phyloP scores from a whole-genome alignment of 2,888 invertebrate genomes.

The Vannuccia rotundouncinata region DNA sequence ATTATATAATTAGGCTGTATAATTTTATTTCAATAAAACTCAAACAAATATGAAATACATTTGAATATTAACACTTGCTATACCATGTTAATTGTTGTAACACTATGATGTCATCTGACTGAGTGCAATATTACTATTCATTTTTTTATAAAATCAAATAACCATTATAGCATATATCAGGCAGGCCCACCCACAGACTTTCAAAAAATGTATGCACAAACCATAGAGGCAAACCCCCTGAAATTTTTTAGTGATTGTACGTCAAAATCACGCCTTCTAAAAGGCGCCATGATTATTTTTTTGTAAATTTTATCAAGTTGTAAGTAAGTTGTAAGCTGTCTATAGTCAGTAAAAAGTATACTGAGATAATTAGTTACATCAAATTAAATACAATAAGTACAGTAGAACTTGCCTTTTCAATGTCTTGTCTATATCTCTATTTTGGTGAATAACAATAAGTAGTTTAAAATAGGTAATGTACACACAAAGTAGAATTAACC shows the following conservation, averaged over 20 bases:
- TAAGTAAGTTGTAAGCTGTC: constrained; percentile 22
- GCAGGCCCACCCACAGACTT: constrained; percentile 17
- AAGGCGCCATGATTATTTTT: constrained; percentile 24
- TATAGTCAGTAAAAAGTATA: constrained; percentile 26
- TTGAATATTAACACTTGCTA: too few relatives aligned
- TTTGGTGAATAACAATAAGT: constrained; percentile 24
- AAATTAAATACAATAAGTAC: constrained; percentile 23
- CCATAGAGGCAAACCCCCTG: constrained; percentile 21
- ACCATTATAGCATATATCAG: too few relatives aligned
- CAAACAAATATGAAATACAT: too few relatives aligned
- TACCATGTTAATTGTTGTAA: too few relatives aligned
- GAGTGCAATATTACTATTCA: too few relatives aligned
- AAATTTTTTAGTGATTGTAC: constrained; percentile 24
- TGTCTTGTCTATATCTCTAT: constrained; percentile 26
- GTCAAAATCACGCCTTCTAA: constrained; percentile 24
- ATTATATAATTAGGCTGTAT: too few relatives aligned
- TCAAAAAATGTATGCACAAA: constrained; percentile 21
- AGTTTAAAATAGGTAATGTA: constrained; percentile 26
- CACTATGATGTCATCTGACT: too few relatives aligned
- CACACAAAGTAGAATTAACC: constrained; percentile 19
- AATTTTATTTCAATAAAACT: too few relatives aligned
- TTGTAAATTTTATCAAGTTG: constrained; percentile 21
- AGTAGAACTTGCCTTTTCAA: constrained; percentile 21
- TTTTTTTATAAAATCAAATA: too few relatives aligned
- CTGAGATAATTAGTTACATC: constrained; percentile 5